Conservation (phyloP, 1,140 invertebrate genomes). For the Hypsibius dujardini region DNA sequence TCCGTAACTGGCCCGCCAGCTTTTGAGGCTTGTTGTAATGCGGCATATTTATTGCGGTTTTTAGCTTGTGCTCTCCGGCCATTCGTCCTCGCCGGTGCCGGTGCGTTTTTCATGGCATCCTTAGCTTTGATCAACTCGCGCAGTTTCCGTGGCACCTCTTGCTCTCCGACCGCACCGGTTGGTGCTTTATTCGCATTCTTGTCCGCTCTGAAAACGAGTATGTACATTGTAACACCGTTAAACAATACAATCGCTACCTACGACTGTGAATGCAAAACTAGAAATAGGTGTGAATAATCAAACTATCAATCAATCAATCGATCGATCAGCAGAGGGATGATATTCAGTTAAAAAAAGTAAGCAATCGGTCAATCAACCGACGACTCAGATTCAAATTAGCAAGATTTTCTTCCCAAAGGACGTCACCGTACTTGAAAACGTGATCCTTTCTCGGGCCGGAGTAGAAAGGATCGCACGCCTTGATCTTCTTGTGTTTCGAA, state of each 20-base stretch:
- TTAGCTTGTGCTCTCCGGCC: too few relatives aligned
- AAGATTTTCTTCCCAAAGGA: too few relatives aligned
- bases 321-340: too few relatives aligned
- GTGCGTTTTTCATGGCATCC: conserved; percentile 30
- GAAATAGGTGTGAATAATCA: too few relatives aligned
- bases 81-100: conserved; percentile 23
- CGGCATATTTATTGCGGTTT: too few relatives aligned
- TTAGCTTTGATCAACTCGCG: conserved; percentile 41
- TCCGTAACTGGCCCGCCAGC: neutral
- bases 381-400: too few relatives aligned
- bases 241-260: too few relatives aligned
- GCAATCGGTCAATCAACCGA: too few relatives aligned
- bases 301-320: too few relatives aligned
- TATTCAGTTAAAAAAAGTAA: too few relatives aligned
- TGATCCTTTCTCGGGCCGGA: neutral
- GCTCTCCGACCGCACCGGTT: conserved; percentile 40
- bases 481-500: conserved; percentile 14
- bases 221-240: neutral
- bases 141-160: conserved; percentile 46
- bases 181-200: conserved; percentile 48
- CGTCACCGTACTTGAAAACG: conserved; percentile 1
- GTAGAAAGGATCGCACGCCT: neutral
- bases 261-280: too few relatives aligned
- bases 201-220: conserved; percentile 22
- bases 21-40: conserved; percentile 30